Base-by-base conservation (phyloP, 2,113 vertebrate genomes). In the Bos indicus region DNA sequence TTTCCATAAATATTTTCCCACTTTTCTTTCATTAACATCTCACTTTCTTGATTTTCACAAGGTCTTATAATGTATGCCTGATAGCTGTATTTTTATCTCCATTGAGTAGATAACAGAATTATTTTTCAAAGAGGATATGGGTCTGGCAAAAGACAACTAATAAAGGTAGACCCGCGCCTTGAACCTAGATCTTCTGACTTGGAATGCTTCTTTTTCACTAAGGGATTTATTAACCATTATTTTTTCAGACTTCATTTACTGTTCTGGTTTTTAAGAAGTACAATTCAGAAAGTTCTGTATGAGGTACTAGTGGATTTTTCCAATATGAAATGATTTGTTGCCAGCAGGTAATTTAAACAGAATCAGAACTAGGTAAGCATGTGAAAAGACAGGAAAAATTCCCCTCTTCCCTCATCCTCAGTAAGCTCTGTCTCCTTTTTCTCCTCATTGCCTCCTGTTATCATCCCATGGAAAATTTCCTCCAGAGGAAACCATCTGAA, bases 401-500 rank as follows among this genome's bases (percentile, higher is more conserved):
- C 14, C 2, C 2, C 7, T 10, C 7, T 4, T 19, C 15, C 10
- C 25, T 15, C 10, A 40, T 7, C 17, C 23, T 15, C 48, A 51
- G 10, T 15, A 16, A 8, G 9, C 62, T 19, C 46, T 52, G 77
- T 62, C 12, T 54, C 30, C 36, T 77, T 85, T 77, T 8, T 81
- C 4, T 91, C 80, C 13, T 90, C 60, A n/a, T 71, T 74, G 43
- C 40, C 40, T 90, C 17, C 26, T 83, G 14, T 81, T 43, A 77
- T 43, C 74, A 26, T 82, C 36, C 36, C n/a, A 33, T 4, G 10
- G 86, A 59, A 96, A 86, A 82, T 46, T n/a, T 46, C 26, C 91
- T 90, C 87, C 71, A 33, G 56, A 96, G 94, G 7, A 95, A 96
- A 80, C n/a, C 54, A 64, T 96, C 46, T 64, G 78, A 96, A 93